Conservation (phyloP, 1,140 invertebrate species). For the Mycetomoellerius zeteki region DNA sequence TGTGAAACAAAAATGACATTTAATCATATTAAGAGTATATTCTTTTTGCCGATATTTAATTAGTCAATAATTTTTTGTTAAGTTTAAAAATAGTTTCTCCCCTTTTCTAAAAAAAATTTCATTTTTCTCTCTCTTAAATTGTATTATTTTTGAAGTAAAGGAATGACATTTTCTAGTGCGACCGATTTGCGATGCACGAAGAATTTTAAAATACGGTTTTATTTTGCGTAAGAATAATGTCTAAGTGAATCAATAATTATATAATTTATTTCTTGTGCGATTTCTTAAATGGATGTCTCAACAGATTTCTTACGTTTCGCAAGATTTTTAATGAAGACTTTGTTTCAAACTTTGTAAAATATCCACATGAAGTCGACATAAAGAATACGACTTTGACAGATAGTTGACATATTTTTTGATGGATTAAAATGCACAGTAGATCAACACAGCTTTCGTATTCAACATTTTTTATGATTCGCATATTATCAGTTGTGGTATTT, state of each 20-base stretch:
- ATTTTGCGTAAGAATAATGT: neutral
- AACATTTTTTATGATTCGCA: neutral
- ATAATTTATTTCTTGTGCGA: neutral
- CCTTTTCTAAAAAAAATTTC: no score
- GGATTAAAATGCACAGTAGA: neutral
- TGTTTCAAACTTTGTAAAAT: neutral
- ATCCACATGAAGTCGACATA: neutral
- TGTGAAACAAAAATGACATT: no score
- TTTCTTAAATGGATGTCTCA: neutral
- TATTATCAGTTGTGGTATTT: constrained; percentile 22
- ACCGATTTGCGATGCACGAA: neutral
- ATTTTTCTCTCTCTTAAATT: no score
- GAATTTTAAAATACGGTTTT: neutral
- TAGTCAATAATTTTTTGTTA: no score
- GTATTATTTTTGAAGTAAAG: no score
- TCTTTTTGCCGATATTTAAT: no score
- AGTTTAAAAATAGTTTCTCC: no score
- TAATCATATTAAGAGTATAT: no score
- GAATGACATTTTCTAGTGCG: neutral
- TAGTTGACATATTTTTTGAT: neutral
- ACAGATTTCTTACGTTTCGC: neutral
- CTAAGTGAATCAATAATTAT: neutral
- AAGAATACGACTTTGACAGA: neutral
- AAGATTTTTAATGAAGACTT: neutral
- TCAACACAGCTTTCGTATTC: neutral